A percentile compares a stretch with the other conserved stretches of the same genome.
phyloP scores from a whole-genome alignment of 2,113 vertebrate species.

The Electrona antarctica region DNA sequence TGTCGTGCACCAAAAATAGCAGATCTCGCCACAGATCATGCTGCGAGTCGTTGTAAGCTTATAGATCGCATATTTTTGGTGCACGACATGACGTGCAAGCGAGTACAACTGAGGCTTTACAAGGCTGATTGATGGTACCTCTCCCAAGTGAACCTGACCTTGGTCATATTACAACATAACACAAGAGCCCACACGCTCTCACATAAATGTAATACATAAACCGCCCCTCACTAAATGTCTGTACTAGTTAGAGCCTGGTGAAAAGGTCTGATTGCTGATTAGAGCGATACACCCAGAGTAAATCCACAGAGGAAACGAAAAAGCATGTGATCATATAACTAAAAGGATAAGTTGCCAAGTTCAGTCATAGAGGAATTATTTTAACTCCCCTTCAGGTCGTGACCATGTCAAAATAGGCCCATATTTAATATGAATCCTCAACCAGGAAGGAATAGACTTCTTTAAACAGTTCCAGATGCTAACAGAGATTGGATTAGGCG shows the following conservation, averaged over 20 bases:
- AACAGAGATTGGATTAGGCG: slow-evolving; percentile 58
- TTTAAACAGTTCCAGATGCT: slow-evolving; percentile 72
- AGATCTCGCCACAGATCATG: too few relatives aligned
- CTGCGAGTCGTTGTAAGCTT: too few relatives aligned
- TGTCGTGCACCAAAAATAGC: too few relatives aligned
- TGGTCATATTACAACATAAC: slow-evolving; percentile 49
- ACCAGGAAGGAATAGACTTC: slow-evolving; percentile 55
- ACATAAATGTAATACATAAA: slow-evolving; percentile 34
- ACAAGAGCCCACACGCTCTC: slow-evolving; percentile 48
- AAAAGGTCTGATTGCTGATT: slow-evolving; percentile 14
- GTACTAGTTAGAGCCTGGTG: slow-evolving; percentile 1
- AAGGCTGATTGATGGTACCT: slow-evolving; percentile 46
- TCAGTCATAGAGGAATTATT: slow-evolving; percentile 13
- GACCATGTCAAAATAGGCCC: slow-evolving; percentile 43
- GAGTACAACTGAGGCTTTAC: background rate
- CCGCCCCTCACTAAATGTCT: slow-evolving; percentile 25
- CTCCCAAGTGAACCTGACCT: slow-evolving; percentile 42
- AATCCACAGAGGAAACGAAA: background rate
- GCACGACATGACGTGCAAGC: too few relatives aligned
- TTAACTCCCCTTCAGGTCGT: slow-evolving; percentile 41
- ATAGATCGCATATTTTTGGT: too few relatives aligned
- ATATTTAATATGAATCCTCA: slow-evolving; percentile 43
- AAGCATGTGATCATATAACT: slow-evolving; percentile 29
- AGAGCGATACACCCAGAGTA: background rate
- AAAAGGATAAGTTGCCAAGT: slow-evolving; percentile 17